phyloP scores from a whole-genome alignment of 2,888 invertebrate species.

The Scaptodrosophila latifasciaeformis region DNA sequence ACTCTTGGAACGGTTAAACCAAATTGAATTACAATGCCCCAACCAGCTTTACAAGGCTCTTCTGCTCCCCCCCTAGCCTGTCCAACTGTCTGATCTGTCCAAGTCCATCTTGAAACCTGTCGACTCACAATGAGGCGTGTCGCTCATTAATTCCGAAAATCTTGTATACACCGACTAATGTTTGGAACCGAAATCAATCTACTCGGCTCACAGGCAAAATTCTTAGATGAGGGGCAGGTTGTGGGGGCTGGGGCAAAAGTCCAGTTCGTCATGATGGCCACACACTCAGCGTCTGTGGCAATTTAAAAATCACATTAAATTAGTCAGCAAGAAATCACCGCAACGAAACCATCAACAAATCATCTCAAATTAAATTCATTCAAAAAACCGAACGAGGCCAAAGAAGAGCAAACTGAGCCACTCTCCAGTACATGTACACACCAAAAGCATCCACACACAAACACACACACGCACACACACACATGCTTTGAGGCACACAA shows the following conservation, averaged over 20 bases:
- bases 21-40: no score
- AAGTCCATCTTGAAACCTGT: neutral
- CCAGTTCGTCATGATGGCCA: slow-evolving; percentile 5
- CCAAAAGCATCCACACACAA: no score
- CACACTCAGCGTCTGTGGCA: slow-evolving; percentile 44
- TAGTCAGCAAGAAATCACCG: slow-evolving; percentile 71
- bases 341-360: slow-evolving; percentile 69
- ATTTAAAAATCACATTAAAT: slow-evolving; percentile 69
- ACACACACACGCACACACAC: no score
- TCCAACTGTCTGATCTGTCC: no score
- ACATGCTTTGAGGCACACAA: slow-evolving; percentile 2
- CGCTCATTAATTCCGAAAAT: slow-evolving; percentile 40
- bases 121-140: slow-evolving; percentile 38
- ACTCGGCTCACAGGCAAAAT: neutral
- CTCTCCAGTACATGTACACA: no score
- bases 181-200: slow-evolving; percentile 55
- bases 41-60: no score
- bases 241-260: neutral
- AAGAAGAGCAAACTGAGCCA: no score
- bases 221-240: neutral
- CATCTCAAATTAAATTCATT: slow-evolving; percentile 69
- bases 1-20: no score
- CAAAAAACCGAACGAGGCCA: slow-evolving; percentile 31
- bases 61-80: no score
- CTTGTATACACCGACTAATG: slow-evolving; percentile 28